Conservation (phyloP, 2,113 vertebrate species). For the Etia nguti region DNA sequence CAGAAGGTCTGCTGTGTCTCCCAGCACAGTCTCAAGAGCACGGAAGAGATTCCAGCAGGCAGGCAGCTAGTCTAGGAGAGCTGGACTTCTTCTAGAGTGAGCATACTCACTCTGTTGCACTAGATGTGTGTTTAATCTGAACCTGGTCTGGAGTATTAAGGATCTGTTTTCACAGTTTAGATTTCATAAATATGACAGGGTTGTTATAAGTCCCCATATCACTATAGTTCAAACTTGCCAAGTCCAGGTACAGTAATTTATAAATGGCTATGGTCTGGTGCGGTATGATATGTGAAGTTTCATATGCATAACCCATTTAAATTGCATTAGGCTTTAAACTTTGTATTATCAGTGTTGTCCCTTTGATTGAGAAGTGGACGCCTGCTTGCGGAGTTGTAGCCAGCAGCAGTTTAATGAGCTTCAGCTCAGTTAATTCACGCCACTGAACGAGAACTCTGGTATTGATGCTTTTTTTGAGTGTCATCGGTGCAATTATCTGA, state of each 20-base stretch:
- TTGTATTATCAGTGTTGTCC: neutral
- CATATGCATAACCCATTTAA: neutral
- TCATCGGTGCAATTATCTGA: neutral
- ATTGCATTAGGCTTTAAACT: neutral
- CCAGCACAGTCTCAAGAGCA: neutral
- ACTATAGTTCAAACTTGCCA: neutral
- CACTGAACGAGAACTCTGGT: neutral
- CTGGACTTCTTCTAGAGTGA: neutral
- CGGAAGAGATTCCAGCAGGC: neutral
- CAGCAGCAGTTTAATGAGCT: neutral
- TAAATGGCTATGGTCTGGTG: neutral
- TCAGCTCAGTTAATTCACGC: neutral
- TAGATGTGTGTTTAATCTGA: neutral
- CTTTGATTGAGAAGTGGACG: accelerated
- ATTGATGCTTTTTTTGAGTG: neutral
- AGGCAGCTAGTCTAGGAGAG: neutral
- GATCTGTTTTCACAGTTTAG: neutral
- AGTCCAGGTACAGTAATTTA: neutral
- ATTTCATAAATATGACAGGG: neutral
- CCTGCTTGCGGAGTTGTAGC: neutral
- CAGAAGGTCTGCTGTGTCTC: neutral
- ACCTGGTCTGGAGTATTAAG: neutral
- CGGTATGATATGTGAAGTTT: neutral
- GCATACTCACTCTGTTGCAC: neutral
- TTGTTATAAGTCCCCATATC: neutral